Evolutionary conservation across 2,888 invertebrate species (phyloP).

Genomic region (Lamellibrachia satsuma): DNA sequence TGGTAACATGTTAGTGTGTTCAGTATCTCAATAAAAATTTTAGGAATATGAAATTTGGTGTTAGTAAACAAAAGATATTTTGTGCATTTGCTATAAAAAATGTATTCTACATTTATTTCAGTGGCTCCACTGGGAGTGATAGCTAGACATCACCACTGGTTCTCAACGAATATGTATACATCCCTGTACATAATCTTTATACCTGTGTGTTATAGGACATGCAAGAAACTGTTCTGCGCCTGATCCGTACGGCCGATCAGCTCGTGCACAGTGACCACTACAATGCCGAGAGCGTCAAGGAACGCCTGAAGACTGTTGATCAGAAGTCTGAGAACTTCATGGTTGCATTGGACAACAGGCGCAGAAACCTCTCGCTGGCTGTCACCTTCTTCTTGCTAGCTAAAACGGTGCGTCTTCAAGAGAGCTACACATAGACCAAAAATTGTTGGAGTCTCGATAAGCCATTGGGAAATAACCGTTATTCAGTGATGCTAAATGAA

Average conservation of each 20-base stretch:
- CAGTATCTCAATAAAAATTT: background rate
- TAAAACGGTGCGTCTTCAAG: background rate
- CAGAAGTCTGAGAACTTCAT: constrained; percentile 72
- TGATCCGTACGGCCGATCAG: constrained; percentile 81
- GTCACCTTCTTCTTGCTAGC: constrained; percentile 77
- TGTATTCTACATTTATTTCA: background rate
- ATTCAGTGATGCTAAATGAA: too few species aligned
- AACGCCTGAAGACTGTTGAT: constrained; percentile 61
- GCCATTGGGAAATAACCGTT: too few species aligned
- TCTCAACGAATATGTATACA: background rate
- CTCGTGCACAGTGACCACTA: constrained; percentile 77
- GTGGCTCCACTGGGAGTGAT: background rate
- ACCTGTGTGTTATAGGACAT: constrained; percentile 67
- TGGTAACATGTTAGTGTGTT: background rate
- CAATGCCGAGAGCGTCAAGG: constrained; percentile 65
- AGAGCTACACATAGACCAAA: too few species aligned
- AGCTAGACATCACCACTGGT: background rate
- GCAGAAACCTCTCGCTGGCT: constrained; percentile 75
- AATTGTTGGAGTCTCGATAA: too few species aligned
- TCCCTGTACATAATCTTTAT: background rate
- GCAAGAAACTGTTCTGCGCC: constrained; percentile 79
- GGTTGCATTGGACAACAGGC: constrained; percentile 76
- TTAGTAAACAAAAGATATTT: too few species aligned
- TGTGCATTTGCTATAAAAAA: background rate
- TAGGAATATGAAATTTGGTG: background rate